These are phyloP conservation scores for Morone chrysops DNA, from an alignment of 2,113 vertebrate genomes.

Conservation along the genomic window DNA sequence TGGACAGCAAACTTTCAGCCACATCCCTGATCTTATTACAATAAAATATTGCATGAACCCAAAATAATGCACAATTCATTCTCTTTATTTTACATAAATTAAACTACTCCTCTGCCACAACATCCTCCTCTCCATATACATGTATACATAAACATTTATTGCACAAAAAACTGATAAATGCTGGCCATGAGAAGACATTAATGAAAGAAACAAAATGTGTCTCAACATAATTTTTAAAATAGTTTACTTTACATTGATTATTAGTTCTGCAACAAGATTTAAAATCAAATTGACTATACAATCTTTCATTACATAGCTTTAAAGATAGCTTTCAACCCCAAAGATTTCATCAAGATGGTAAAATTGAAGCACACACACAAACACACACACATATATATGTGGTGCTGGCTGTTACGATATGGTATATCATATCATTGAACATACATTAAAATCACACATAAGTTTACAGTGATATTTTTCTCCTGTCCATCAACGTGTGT, in stretches of 20 bases:
- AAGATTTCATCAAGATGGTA: constrained; percentile 2
- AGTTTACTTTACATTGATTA: constrained; percentile 81
- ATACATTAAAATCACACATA: constrained; percentile 19
- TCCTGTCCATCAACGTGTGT: constrained; percentile 1
- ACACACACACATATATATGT: neutral
- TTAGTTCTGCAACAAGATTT: constrained; percentile 51
- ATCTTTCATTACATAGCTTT: constrained; percentile 8
- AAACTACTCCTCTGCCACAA: constrained; percentile 80
- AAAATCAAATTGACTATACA: constrained; percentile 48
- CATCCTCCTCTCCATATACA: constrained; percentile 51
- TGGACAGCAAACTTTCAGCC: neutral
- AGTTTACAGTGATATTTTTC: constrained; percentile 35
- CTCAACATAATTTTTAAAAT: constrained; percentile 24
- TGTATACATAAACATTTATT: constrained; percentile 43
- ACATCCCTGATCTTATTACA: neutral
- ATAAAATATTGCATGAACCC: constrained; percentile 20
- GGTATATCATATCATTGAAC: constrained; percentile 16
- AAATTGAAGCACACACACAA: neutral
- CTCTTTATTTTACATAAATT: constrained; percentile 93
- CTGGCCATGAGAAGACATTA: constrained; percentile 59
- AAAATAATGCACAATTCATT: constrained; percentile 75
- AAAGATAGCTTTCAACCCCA: constrained; percentile 8
- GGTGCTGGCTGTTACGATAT: constrained; percentile 10
- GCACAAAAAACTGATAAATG: constrained; percentile 37
- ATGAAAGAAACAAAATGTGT: constrained; percentile 63